A percentile compares a stretch with the other conserved stretches of the same genome.
Evolutionary conservation across 2,113 vertebrate species (phyloP).

Genomic region (Cephalopterus ornatus): DNA sequence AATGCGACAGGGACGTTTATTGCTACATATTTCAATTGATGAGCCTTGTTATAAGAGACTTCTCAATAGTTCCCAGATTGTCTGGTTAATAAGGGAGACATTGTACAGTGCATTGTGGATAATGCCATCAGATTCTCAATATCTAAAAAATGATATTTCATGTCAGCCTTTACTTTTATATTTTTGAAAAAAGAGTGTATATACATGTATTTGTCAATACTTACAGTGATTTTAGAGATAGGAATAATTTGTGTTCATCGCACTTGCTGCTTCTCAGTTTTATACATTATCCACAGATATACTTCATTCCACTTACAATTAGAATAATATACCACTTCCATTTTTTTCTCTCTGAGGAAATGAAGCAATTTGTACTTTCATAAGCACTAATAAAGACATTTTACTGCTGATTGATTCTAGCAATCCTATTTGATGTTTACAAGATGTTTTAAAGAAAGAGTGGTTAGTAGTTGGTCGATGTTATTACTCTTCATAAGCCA

Average conservation of each 20-base stretch:
- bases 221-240: background rate
- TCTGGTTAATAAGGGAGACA: background rate
- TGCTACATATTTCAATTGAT: conserved; percentile 33
- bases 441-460: background rate
- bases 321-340: background rate
- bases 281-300: background rate
- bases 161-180: background rate
- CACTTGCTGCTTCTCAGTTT: background rate
- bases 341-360: background rate
- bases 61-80: background rate
- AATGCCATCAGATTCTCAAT: background rate
- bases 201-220: background rate
- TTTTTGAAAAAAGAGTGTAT: background rate
- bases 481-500: background rate
- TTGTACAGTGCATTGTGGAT: background rate
- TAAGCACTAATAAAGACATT: background rate
- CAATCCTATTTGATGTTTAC: background rate
- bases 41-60: background rate
- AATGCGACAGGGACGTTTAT: background rate
- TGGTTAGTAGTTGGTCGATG: fast-evolving
- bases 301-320: background rate
- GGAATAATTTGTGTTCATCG: background rate
- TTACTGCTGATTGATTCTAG: background rate
- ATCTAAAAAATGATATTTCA: background rate
- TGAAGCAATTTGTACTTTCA: background rate